These are phyloP conservation scores for Himalopsyche japonica DNA, from an alignment of 2,888 invertebrate species.

Conservation along the genomic window DNA sequence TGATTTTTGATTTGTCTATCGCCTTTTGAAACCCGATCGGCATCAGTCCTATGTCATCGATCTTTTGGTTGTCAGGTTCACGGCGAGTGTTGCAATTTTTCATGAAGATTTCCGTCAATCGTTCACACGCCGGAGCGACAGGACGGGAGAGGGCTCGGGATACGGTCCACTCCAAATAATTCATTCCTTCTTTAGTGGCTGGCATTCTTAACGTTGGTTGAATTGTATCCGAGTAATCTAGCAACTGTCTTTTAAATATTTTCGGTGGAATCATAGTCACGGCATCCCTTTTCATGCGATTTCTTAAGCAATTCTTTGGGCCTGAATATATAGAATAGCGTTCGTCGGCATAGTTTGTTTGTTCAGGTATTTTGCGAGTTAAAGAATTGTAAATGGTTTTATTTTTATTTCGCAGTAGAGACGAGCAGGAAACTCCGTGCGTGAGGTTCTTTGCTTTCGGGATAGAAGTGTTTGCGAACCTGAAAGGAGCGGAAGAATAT, in stretches of 20 bases:
- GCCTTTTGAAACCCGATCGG: conserved; percentile 25
- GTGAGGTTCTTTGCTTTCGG: neutral
- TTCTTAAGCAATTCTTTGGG: neutral
- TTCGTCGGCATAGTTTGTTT: conserved; percentile 2
- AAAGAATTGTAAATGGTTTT: neutral
- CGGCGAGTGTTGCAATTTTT: conserved; percentile 16
- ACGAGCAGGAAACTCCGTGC: neutral
- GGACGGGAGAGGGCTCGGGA: neutral
- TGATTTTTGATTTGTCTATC: conserved; percentile 28
- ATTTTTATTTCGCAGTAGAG: neutral
- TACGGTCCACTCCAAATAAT: neutral
- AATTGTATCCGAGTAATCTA: conserved; percentile 19
- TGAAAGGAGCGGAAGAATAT: neutral
- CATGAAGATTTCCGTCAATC: neutral
- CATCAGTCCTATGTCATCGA: conserved; percentile 13
- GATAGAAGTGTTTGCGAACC: neutral
- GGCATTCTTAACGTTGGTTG: neutral
- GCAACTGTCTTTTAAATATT: conserved; percentile 20
- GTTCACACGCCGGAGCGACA: neutral
- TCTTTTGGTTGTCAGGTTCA: neutral
- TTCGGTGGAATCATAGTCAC: conserved; percentile 24
- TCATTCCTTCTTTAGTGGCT: neutral
- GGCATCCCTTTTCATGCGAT: neutral
- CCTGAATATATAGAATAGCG: conserved; percentile 18
- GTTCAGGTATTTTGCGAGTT: neutral